Evolutionary conservation across 2,113 vertebrate genomes (phyloP).

Genomic region (Tretioscincus oriximinensis): DNA sequence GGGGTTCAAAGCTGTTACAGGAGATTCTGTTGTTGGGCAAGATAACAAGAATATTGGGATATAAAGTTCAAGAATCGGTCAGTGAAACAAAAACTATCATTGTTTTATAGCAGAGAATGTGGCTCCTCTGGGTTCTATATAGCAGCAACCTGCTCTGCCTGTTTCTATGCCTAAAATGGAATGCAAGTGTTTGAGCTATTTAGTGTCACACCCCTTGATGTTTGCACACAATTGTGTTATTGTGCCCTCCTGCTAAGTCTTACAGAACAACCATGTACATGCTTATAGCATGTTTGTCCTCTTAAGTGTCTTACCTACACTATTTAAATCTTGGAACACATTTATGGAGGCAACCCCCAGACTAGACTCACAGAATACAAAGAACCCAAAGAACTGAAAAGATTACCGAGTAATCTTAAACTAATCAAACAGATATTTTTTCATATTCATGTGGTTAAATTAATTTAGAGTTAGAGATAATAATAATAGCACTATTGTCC

Average conservation of each 20-base stretch:
- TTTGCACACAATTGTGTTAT: conserved; percentile 49
- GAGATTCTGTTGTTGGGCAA: not conserved
- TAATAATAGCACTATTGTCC: not conserved
- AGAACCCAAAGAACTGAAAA: conserved; percentile 30
- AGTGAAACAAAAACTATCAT: conserved; percentile 46
- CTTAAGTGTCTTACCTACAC: not conserved
- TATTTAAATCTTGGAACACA: not conserved
- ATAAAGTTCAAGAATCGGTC: conserved; percentile 2
- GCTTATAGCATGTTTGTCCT: not conserved
- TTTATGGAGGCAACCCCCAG: not conserved
- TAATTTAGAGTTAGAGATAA: not conserved
- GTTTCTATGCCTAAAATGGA: conserved; percentile 37
- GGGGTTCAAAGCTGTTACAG: not conserved
- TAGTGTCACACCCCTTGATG: conserved; percentile 45
- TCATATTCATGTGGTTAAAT: not conserved
- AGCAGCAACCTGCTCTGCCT: conserved; percentile 48
- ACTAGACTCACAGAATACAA: no score
- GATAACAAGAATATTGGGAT: conserved; percentile 33
- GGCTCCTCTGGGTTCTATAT: conserved; percentile 57
- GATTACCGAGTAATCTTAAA: not conserved
- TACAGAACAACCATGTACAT: conserved; percentile 24
- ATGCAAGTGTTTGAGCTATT: conserved; percentile 27
- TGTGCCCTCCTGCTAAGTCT: conserved; percentile 17
- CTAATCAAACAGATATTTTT: conserved; percentile 19
- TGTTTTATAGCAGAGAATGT: conserved; percentile 58